Percentiles rank a stretch among this genome's conserved stretches.
phyloP scores from a whole-genome alignment of 2,113 vertebrate genomes.

The Phalacrocorax aristotelis region DNA sequence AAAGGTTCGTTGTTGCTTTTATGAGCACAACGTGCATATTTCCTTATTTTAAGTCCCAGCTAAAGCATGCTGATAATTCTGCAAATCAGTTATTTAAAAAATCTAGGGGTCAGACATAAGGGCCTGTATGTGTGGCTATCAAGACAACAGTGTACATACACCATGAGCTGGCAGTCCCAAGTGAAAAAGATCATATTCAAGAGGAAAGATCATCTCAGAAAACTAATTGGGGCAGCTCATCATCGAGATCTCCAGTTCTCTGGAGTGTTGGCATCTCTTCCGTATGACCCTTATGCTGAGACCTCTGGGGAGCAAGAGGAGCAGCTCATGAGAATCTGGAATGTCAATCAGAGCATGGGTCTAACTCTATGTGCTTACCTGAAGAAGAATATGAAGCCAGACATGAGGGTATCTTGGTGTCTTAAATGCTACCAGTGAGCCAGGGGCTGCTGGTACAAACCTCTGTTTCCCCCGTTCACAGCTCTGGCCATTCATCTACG shows the following conservation, averaged over 20 bases:
- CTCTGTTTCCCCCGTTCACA: not conserved
- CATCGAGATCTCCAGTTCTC: not conserved
- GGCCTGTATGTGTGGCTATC: not conserved
- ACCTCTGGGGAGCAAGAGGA: not conserved
- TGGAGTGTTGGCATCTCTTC: not conserved
- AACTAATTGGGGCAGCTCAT: not conserved
- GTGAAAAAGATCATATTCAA: not conserved
- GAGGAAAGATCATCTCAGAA: not conserved
- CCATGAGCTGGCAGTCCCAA: not conserved
- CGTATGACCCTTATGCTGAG: not conserved
- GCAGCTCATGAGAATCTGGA: not conserved
- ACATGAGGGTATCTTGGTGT: not conserved
- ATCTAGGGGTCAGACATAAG: not conserved
- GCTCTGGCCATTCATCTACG: not conserved
- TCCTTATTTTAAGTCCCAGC: not conserved
- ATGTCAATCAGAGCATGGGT: not conserved
- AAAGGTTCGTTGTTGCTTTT: not conserved
- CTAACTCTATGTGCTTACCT: not conserved
- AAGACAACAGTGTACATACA: not conserved
- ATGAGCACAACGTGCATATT: rapidly evolving
- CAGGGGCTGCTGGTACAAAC: not conserved
- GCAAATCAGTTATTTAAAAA: not conserved
- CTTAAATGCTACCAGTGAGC: not conserved
- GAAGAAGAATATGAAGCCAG: not conserved
- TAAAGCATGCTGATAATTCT: not conserved